Base-by-base conservation (phyloP, 2,113 vertebrate species). In the Apistogramma diplotaenia region DNA sequence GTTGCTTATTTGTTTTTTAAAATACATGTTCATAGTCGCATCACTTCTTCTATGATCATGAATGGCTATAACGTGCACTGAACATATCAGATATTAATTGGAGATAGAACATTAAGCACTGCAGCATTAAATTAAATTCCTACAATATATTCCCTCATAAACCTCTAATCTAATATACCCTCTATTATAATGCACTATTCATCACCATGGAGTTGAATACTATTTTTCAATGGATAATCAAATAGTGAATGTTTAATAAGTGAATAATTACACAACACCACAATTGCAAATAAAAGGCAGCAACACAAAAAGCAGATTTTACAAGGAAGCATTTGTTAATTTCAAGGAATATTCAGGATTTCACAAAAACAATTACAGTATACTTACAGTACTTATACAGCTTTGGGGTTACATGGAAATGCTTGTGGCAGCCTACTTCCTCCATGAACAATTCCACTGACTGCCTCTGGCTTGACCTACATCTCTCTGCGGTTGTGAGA, bases 401-500 rank as follows among this genome's bases (percentile, higher is more conserved):
- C 96, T 0, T 4, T 97, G 5, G 97, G 97, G 27, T 97, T 97
- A 95, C 93, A 96, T 98, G 97, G 10, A 93, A 43, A 91, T 98
- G 90, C 96, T 97, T 0, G 87, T 95, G 1, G 93, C 93, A 37
- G 97, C 96, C 35, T 97, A 95, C 91, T 96, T 97, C 89, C 86
- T 97, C 79, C 85, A 97, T 57, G 94, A 93, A 15, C 98, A 79
- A 90, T 97, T 86, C 89, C 95, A 0, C 95, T 97, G 73, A 96
- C 95, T 0, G 31, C 94, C 37, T 94, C 94, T 0, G 95, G 96
- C 18, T 70, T 97, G 61, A 88, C 97, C 10, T 97, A 94, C 46
- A 60, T 94, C 2, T 95, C 91, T 0, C 90, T 98, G 1, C 98
- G 97, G 97, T 98, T 97, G 97, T 99, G 83, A 95, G 97, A 54